Percentiles rank a stretch among this genome's conserved stretches.
Conservation (phyloP, 2,888 invertebrate species). For the Glaucopsyche alexis region DNA sequence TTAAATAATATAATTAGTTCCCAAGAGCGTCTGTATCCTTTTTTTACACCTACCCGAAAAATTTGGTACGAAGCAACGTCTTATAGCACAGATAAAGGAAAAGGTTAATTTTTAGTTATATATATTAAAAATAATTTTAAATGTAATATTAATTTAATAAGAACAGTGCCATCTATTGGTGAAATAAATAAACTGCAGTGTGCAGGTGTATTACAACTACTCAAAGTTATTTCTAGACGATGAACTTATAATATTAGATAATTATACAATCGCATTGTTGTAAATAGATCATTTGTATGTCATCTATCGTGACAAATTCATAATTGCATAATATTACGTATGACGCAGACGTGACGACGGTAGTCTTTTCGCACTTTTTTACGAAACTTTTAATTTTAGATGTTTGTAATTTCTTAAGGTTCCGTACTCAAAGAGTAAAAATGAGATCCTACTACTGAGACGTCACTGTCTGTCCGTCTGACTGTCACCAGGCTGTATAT, state of each 20-base stretch:
- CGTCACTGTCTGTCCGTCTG: too few species aligned
- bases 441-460: too few species aligned
- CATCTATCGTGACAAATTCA: neutral
- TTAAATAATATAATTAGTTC: too few species aligned
- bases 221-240: neutral
- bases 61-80: too few species aligned
- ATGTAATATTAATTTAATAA: neutral
- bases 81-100: too few species aligned
- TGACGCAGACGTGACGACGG: neutral
- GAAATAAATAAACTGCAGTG: neutral
- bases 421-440: too few species aligned
- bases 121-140: too few species aligned
- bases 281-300: slow-evolving; percentile 15
- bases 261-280: neutral
- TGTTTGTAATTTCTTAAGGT: too few species aligned
- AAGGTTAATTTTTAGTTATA: too few species aligned
- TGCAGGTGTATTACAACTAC: neutral
- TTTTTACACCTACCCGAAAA: too few species aligned
- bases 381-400: neutral
- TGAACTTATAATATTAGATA: neutral
- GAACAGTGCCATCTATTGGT: neutral
- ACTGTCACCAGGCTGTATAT: too few species aligned
- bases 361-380: neutral
- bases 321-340: neutral
- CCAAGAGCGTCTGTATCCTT: too few species aligned